Percentiles rank a stretch among this genome's conserved stretches.
phyloP scores from a whole-genome alignment of 2,888 invertebrate species.

The Augochlorella aurata region DNA sequence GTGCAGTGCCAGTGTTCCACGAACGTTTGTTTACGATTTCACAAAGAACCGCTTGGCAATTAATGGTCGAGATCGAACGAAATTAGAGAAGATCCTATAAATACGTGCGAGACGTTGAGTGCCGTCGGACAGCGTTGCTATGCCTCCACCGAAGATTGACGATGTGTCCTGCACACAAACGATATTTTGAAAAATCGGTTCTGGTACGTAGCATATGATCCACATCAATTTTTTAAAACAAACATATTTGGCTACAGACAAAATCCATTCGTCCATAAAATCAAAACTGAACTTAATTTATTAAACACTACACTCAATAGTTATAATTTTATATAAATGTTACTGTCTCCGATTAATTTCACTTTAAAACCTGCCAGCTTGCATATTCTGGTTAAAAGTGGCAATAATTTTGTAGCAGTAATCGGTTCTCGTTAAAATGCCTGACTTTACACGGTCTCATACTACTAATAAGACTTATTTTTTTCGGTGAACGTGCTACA shows the following conservation, averaged over 20 bases:
- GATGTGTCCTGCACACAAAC: slow-evolving; percentile 7
- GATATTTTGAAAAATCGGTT: slow-evolving; percentile 17
- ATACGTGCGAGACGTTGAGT: slow-evolving; percentile 12
- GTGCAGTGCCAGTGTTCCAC: slow-evolving; percentile 36
- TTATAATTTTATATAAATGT: neutral
- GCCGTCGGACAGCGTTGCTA: slow-evolving; percentile 40
- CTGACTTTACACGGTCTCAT: neutral
- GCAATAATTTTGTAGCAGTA: neutral
- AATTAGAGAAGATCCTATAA: neutral
- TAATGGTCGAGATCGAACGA: neutral
- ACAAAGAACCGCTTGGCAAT: neutral
- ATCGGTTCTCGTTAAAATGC: neutral
- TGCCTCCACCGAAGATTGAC: slow-evolving; percentile 22
- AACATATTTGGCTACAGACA: neutral
- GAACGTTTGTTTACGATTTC: slow-evolving; percentile 44
- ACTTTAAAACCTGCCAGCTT: neutral
- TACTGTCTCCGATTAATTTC: neutral
- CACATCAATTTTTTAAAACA: neutral
- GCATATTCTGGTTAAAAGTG: neutral
- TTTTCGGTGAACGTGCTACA: neutral
- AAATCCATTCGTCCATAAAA: neutral
- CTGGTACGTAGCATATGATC: neutral
- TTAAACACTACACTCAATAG: neutral
- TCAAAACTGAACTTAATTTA: neutral
- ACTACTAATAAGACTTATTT: neutral